A percentile compares a stretch with the other conserved stretches of the same genome.
Evolutionary conservation across 1,140 invertebrate genomes (phyloP).

Genomic region (Drosophila kikkawai): DNA sequence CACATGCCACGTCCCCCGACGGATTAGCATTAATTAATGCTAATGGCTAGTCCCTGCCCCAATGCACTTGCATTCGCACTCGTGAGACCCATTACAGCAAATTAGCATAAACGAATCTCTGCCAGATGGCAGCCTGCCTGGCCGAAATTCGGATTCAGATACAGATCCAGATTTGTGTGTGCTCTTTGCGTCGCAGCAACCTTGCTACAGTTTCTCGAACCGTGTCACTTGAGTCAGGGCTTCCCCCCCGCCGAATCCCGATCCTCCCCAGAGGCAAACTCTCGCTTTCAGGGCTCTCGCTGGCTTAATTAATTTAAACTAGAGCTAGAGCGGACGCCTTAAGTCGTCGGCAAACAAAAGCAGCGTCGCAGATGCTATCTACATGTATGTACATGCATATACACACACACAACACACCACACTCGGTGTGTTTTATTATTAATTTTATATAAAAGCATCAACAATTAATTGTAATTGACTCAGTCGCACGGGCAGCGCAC

Average conservation of each 20-base stretch:
- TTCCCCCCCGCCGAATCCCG: not conserved
- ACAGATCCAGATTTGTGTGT: not conserved
- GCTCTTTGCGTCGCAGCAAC: slow-evolving; percentile 18
- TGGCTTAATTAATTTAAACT: slow-evolving; percentile 74
- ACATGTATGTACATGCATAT: slow-evolving; percentile 9
- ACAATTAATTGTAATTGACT: slow-evolving; percentile 82
- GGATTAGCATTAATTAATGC: slow-evolving; percentile 38
- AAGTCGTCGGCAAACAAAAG: slow-evolving; percentile 67
- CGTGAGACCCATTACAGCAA: slow-evolving; percentile 31
- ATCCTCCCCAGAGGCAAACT: slow-evolving; percentile 33
- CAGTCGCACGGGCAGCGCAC: slow-evolving; percentile 71
- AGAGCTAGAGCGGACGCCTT: slow-evolving; percentile 57
- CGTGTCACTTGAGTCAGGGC: slow-evolving; percentile 33
- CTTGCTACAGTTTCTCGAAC: slow-evolving; percentile 67
- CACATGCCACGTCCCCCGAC: not conserved
- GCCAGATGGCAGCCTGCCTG: not conserved
- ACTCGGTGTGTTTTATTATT: slow-evolving; percentile 67
- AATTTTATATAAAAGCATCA: slow-evolving; percentile 85
- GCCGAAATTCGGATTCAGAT: slow-evolving; percentile 16
- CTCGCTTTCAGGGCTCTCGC: slow-evolving; percentile 62
- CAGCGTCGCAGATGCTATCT: slow-evolving; percentile 56
- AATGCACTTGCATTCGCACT: slow-evolving; percentile 24
- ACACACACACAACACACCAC: slow-evolving; percentile 2
- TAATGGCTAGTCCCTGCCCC: not conserved
- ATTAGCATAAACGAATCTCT: slow-evolving; percentile 33